Evolutionary conservation across 2,797 vertebrate species (phyloP).

Genomic region (Serranus cabrilla): DNA sequence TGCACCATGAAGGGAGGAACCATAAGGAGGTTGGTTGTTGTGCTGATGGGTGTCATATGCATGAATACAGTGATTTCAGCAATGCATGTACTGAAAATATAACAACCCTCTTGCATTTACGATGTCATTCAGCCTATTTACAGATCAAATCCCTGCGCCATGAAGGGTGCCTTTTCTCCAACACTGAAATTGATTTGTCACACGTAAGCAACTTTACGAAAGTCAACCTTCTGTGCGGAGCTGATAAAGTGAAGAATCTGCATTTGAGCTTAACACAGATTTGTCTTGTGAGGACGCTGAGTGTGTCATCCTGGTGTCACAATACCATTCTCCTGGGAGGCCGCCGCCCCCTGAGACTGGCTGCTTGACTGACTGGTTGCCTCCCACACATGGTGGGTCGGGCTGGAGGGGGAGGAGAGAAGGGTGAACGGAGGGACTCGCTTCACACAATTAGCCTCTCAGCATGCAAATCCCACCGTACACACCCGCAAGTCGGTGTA

Average conservation of each 20-base stretch:
- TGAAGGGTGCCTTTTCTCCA: conserved; percentile 63
- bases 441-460: conserved; percentile 66
- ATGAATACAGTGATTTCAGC: conserved; percentile 31
- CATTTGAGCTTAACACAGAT: conserved; percentile 67
- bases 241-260: conserved; percentile 78
- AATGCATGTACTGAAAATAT: conserved; percentile 36
- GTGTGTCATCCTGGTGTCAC: conserved; percentile 46
- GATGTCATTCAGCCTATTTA: conserved; percentile 61
- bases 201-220: conserved; percentile 66
- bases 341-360: conserved; percentile 47
- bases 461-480: conserved; percentile 70
- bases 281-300: conserved; percentile 51
- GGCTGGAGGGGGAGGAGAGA: conserved; percentile 21
- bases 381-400: conserved; percentile 52
- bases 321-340: conserved; percentile 64
- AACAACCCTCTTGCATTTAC: conserved; percentile 43
- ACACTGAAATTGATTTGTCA: conserved; percentile 73
- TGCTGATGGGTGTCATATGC: background rate
- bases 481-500: conserved; percentile 43
- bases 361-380: conserved; percentile 54
- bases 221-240: conserved; percentile 72
- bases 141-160: conserved; percentile 53
- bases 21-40: background rate
- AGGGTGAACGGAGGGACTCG: conserved; percentile 15
- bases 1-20: background rate